Percentiles rank a stretch among this genome's conserved stretches.
phyloP scores from a whole-genome alignment of 2,797 vertebrate species.

The Coreius guichenoti region DNA sequence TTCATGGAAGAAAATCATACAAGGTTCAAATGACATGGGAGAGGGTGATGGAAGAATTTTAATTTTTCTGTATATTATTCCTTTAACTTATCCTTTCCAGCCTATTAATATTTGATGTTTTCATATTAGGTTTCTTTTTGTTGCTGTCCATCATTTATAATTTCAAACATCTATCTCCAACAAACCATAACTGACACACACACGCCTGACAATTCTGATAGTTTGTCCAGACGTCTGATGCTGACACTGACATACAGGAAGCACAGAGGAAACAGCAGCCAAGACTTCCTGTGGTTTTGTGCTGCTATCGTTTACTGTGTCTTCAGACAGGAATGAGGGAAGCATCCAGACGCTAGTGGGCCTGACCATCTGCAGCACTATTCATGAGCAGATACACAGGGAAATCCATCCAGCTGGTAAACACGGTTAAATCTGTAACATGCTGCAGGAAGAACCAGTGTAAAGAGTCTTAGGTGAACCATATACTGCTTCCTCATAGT shows the following conservation, averaged over 20 bases:
- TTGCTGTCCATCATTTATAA: slow-evolving; percentile 5
- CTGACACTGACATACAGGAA: not conserved
- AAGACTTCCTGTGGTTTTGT: slow-evolving; percentile 23
- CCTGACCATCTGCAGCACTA: slow-evolving; percentile 16
- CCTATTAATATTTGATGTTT: slow-evolving; percentile 29
- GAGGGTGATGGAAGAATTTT: too few species aligned
- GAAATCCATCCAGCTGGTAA: slow-evolving; percentile 28
- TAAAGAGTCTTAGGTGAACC: not conserved
- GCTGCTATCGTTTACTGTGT: not conserved
- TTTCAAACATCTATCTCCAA: slow-evolving; percentile 14
- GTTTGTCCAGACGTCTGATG: not conserved
- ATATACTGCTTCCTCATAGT: not conserved
- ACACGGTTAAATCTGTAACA: not conserved
- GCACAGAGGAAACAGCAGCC: slow-evolving; percentile 12
- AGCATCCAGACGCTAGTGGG: not conserved
- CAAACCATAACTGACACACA: slow-evolving; percentile 1
- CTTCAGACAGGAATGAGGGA: not conserved
- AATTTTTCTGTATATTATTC: not conserved
- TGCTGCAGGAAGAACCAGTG: not conserved
- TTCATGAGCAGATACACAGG: slow-evolving; percentile 13
- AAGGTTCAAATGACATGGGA: not conserved
- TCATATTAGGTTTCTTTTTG: slow-evolving; percentile 14
- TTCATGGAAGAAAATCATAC: not conserved
- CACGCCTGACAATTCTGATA: not conserved
- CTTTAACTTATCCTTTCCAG: not conserved